Conservation (phyloP, 30 jellyfish, hydroid and myxozoan genomes). For the Pseudorhiza aurosa region DNA sequence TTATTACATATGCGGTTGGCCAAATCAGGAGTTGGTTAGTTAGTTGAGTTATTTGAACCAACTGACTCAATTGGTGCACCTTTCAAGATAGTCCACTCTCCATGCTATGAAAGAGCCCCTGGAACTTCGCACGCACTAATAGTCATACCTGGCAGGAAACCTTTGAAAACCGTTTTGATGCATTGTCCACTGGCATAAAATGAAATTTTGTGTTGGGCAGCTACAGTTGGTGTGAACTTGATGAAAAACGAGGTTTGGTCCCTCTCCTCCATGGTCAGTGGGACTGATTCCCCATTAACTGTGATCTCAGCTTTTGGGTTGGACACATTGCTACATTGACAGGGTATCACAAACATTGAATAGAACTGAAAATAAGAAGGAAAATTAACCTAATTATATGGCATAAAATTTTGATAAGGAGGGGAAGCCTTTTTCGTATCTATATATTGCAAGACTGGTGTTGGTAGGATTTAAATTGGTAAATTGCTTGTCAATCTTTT, state of each 20-base stretch:
- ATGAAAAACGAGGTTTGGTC: neutral
- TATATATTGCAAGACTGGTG: no score
- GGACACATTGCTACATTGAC: constrained; percentile 2
- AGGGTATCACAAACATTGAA: constrained; percentile 25
- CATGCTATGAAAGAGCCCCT: no score
- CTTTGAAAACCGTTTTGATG: constrained; percentile 14
- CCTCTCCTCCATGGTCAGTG: constrained; percentile 35
- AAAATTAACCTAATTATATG: neutral
- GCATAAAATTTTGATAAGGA: neutral
- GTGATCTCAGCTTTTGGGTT: constrained; percentile 34
- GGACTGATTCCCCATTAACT: constrained; percentile 18
- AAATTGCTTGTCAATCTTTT: no score
- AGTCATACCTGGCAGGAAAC: constrained; percentile 51
- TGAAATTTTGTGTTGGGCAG: constrained; percentile 31
- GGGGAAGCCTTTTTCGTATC: no score
- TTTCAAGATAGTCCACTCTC: no score
- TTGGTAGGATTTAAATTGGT: no score
- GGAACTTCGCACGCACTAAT: no score
- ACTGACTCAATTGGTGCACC: no score
- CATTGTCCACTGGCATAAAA: constrained; percentile 22
- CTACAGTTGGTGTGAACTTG: constrained; percentile 65
- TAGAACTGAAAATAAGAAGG: constrained; percentile 42
- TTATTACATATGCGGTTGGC: no score
- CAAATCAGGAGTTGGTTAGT: no score
- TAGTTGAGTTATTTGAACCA: no score